These are phyloP conservation scores for Notarius lentiginosus DNA, from an alignment of 2,113 vertebrate species.

Conservation along the genomic window DNA sequence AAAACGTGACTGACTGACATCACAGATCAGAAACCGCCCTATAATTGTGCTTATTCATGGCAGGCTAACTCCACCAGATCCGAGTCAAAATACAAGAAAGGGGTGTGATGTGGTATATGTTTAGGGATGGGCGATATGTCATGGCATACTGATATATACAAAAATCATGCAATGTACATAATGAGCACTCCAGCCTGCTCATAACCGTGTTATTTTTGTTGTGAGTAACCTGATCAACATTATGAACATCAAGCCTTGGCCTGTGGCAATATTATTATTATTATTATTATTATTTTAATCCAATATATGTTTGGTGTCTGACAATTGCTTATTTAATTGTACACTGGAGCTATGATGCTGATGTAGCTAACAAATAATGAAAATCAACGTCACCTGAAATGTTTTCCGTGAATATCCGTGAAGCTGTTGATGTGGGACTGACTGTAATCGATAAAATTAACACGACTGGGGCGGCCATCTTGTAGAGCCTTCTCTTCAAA, in stretches of 20 bases:
- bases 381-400: not conserved
- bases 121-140: not conserved
- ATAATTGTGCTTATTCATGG: slow-evolving; percentile 10
- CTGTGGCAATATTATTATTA: no score
- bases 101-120: not conserved
- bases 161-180: not conserved
- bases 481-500: not conserved
- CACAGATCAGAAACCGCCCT: not conserved
- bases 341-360: not conserved
- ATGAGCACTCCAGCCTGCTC: not conserved
- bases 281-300: no score
- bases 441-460: not conserved
- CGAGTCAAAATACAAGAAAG: not conserved
- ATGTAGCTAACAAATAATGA: not conserved
- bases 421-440: not conserved
- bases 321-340: not conserved
- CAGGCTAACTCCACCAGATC: not conserved
- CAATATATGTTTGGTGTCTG: not conserved
- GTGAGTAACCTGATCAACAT: no score
- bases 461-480: no score
- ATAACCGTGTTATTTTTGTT: no score
- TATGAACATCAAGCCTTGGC: no score
- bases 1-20: slow-evolving; percentile 6
- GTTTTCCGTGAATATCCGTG: not conserved
- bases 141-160: not conserved